These are phyloP conservation scores for Agrotis ipsilon DNA, from an alignment of 2,888 invertebrate genomes.

Conservation along the genomic window DNA sequence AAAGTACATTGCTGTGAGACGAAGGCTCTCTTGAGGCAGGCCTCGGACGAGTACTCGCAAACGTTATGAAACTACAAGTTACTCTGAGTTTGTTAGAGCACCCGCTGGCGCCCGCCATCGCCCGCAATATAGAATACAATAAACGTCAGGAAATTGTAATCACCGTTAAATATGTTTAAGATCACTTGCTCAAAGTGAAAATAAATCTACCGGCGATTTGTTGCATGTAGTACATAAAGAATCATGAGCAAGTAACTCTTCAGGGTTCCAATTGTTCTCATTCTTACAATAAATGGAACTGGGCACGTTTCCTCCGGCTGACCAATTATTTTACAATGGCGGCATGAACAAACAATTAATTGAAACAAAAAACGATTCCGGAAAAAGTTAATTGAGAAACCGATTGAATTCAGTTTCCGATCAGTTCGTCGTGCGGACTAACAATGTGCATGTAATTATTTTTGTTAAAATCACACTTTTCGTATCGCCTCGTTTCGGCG, in stretches of 20 bases:
- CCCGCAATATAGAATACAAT: conserved; percentile 22
- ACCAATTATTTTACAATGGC: conserved; percentile 13
- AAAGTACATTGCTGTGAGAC: background rate
- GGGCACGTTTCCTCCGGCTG: background rate
- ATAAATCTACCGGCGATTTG: background rate
- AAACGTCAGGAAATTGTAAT: conserved; percentile 4
- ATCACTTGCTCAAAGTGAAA: background rate
- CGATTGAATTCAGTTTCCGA: conserved; percentile 20
- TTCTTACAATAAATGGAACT: background rate
- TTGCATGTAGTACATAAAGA: background rate
- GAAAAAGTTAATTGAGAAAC: conserved; percentile 10
- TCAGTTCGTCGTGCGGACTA: conserved; percentile 11
- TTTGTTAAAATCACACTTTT: conserved; percentile 8
- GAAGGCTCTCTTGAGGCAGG: background rate
- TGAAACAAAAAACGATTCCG: conserved; percentile 4
- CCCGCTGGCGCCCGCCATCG: background rate
- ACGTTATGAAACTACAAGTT: conserved; percentile 2
- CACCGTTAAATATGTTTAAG: background rate
- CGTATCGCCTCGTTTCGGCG: background rate
- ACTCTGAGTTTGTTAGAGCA: background rate
- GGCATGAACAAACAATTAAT: conserved; percentile 12
- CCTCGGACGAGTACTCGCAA: background rate
- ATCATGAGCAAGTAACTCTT: background rate
- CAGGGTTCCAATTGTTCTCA: background rate
- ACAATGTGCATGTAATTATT: conserved; percentile 37